Conservation (phyloP, 2,113 vertebrate genomes). For the Tichodroma muraria region DNA sequence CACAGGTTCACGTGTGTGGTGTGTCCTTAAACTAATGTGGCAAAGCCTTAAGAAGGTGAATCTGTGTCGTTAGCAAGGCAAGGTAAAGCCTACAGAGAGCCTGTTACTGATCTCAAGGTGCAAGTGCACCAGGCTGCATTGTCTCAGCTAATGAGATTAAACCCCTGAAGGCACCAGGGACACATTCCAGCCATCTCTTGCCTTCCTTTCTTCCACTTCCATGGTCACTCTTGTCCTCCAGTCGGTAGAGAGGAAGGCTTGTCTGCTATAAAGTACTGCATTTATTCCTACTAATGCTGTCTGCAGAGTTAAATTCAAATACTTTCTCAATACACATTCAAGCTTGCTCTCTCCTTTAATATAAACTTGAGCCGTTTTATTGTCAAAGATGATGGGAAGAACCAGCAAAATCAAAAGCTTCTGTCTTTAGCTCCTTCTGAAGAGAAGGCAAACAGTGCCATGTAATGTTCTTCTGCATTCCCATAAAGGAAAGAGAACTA, state of each 20-base stretch:
- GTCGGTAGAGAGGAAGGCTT: background rate
- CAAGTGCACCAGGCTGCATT: background rate
- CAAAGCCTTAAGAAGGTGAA: background rate
- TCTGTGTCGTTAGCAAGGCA: background rate
- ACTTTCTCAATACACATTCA: background rate
- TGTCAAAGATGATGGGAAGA: background rate
- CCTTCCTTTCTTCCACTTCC: background rate
- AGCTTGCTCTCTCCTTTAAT: background rate
- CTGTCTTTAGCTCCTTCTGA: background rate
- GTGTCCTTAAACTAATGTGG: background rate
- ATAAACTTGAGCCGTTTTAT: background rate
- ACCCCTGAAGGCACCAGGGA: background rate
- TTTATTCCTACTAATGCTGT: background rate
- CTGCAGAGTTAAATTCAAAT: background rate
- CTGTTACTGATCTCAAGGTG: background rate
- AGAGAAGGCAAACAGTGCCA: background rate
- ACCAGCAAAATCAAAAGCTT: background rate
- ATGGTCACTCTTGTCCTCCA: background rate
- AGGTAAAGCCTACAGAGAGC: background rate
- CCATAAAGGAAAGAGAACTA: background rate
- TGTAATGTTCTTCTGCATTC: background rate
- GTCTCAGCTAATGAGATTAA: background rate
- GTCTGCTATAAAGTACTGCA: background rate
- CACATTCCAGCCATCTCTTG: background rate
- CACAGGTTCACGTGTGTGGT: accelerated